These are phyloP conservation scores for Sciurus vulgaris DNA, from an alignment of 2,797 vertebrate genomes.

Conservation along the genomic window DNA sequence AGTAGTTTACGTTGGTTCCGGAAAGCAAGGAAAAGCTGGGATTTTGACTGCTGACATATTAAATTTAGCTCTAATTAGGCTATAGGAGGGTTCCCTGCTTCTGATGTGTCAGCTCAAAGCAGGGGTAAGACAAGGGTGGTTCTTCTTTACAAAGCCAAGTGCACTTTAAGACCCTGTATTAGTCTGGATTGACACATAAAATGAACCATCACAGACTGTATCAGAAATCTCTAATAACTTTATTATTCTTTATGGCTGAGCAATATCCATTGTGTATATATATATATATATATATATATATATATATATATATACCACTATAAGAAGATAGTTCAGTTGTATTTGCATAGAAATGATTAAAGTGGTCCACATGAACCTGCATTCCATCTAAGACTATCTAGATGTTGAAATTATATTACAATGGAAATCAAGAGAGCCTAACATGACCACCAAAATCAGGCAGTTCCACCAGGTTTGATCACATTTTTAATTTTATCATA, in stretches of 20 bases:
- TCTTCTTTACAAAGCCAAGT: neutral
- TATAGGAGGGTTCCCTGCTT: neutral
- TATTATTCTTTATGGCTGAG: too few species aligned
- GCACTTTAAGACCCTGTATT: neutral
- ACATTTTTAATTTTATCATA: conserved; percentile 50
- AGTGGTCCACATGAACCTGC: neutral
- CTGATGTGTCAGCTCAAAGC: neutral
- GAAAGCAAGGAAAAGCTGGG: neutral
- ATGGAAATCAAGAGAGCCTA: conserved; percentile 9
- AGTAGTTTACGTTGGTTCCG: neutral
- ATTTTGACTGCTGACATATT: neutral
- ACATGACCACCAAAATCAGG: neutral
- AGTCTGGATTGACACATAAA: neutral
- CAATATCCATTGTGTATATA: too few species aligned
- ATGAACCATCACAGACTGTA: neutral
- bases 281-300: too few species aligned
- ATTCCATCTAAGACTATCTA: neutral
- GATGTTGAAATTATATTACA: conserved; percentile 19
- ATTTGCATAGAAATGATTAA: conserved; percentile 2
- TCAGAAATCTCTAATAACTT: neutral
- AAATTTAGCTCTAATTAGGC: neutral
- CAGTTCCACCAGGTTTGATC: neutral
- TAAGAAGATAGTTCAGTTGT: neutral
- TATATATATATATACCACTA: too few species aligned
- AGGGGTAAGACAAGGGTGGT: neutral